Evolutionary conservation across 2,888 invertebrate species (phyloP).

Genomic region (Allolobophora icterica): DNA sequence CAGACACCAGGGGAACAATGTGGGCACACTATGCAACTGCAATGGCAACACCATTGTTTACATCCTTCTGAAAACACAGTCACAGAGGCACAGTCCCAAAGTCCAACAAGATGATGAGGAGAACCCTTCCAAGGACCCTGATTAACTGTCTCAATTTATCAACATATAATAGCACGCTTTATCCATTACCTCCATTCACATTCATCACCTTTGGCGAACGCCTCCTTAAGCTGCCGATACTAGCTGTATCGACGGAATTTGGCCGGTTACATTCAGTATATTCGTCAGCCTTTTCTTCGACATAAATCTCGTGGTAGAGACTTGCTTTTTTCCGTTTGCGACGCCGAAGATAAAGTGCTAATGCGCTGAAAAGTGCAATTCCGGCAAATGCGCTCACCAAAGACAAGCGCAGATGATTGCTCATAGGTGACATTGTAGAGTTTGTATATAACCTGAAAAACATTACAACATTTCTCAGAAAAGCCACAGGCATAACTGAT

Average conservation of each 20-base stretch:
- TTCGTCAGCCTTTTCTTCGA: conserved; percentile 12
- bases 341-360: conserved; percentile 74
- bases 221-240: conserved; percentile 22
- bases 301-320: conserved; percentile 33
- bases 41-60: too few species aligned
- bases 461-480: not conserved
- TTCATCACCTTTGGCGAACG: not conserved
- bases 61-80: too few species aligned
- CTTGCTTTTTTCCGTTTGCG: conserved; percentile 40
- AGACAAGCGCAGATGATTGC: not conserved
- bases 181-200: conserved; percentile 22
- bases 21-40: too few species aligned
- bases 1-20: too few species aligned
- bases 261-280: not conserved
- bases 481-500: not conserved
- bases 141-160: not conserved
- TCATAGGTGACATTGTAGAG: conserved; percentile 8
- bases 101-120: too few species aligned
- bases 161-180: not conserved
- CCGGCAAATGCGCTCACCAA: conserved; percentile 73
- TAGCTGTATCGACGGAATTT: not conserved
- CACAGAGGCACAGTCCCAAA: too few species aligned
- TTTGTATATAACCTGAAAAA: not conserved
- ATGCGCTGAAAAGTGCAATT: conserved; percentile 80
- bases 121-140: too few species aligned